A percentile compares a stretch with the other conserved stretches of the same genome.
Evolutionary conservation across 2,113 vertebrate genomes (phyloP).

Genomic region (Neogale vison): DNA sequence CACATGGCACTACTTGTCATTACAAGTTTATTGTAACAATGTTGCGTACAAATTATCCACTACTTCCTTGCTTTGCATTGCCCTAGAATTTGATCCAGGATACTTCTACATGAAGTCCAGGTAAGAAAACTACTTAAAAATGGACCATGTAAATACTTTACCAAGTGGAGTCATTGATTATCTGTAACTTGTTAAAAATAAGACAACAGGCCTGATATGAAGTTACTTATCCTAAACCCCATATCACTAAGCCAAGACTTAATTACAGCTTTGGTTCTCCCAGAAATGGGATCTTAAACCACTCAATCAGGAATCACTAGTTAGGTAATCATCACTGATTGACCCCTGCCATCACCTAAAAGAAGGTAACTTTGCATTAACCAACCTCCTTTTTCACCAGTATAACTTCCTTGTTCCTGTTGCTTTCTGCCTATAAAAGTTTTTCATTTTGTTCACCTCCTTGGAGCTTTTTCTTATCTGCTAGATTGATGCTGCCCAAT

Average conservation of each 20-base stretch:
- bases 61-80: neutral
- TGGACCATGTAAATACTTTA: neutral
- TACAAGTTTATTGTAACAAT: neutral
- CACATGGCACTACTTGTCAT: fast-evolving
- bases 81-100: neutral
- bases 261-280: neutral
- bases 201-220: neutral
- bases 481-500: neutral
- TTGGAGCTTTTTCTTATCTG: neutral
- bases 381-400: neutral
- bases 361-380: neutral
- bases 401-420: neutral
- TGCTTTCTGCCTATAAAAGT: neutral
- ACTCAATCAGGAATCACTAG: neutral
- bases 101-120: neutral
- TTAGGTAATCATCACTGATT: neutral
- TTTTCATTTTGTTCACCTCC: neutral
- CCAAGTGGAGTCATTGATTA: neutral
- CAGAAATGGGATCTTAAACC: neutral
- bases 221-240: neutral
- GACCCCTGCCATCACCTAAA: neutral
- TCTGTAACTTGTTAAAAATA: neutral
- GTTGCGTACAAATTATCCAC: neutral
- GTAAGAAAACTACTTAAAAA: neutral
- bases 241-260: neutral